These are phyloP conservation scores for Danio rerio DNA, from an alignment of 2,113 vertebrate genomes.

Conservation along the genomic window DNA sequence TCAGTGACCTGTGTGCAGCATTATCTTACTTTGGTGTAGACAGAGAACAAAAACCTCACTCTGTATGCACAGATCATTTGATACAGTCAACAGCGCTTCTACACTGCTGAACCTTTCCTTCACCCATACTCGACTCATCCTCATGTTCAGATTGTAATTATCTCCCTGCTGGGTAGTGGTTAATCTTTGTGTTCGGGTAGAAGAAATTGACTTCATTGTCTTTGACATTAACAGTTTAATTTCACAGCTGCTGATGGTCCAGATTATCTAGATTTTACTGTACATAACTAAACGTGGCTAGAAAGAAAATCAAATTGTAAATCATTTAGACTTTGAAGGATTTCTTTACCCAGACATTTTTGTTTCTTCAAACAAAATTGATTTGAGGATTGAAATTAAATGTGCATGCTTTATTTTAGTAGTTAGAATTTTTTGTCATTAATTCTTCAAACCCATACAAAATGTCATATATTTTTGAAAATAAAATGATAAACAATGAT, in stretches of 20 bases:
- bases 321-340: no score
- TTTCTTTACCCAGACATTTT: no score
- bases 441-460: no score
- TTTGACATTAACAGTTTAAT: conserved; percentile 5
- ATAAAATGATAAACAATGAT: no score
- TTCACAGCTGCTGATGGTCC: conserved; percentile 1
- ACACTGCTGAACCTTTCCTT: conserved; percentile 9
- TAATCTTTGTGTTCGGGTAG: conserved; percentile 20
- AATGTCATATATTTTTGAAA: no score
- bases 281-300: no score
- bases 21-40: neutral
- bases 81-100: neutral
- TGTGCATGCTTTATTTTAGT: no score
- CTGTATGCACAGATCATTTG: conserved; percentile 13
- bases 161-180: neutral
- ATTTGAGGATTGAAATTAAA: no score
- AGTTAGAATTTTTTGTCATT: no score
- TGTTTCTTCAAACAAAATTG: no score
- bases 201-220: neutral
- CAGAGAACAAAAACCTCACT: neutral
- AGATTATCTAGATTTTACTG: neutral
- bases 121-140: neutral
- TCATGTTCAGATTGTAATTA: conserved; percentile 20
- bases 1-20: neutral
- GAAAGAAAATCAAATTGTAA: no score